A percentile compares a stretch with the other conserved stretches of the same genome.
Conservation (phyloP, 2,797 vertebrate species). For the Sciurus carolinensis region DNA sequence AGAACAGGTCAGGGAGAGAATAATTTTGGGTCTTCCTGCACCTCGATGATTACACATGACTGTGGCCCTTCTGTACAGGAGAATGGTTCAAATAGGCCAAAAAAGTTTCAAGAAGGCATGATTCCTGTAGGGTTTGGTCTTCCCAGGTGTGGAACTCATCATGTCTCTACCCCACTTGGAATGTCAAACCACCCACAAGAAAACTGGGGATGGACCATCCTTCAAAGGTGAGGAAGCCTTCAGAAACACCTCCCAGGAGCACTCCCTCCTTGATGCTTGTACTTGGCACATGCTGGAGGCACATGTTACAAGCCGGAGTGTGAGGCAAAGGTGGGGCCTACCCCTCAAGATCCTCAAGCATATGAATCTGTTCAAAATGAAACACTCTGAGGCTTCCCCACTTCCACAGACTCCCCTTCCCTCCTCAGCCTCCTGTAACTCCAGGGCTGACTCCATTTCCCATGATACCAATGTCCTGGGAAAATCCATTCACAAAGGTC, state of each 20-base stretch:
- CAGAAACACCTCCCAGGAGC: not conserved
- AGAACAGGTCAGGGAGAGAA: not conserved
- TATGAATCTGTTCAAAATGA: accelerated
- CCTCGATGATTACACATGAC: no score
- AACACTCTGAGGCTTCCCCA: not conserved
- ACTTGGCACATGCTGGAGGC: not conserved
- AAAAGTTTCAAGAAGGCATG: not conserved
- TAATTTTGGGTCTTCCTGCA: accelerated
- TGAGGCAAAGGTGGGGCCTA: constrained; percentile 8
- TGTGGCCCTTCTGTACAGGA: not conserved
- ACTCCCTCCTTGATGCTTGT: not conserved
- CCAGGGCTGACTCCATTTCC: not conserved
- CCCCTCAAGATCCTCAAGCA: not conserved
- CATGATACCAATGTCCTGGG: no score
- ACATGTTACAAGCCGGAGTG: not conserved
- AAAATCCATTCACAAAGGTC: no score
- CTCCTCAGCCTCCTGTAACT: not conserved
- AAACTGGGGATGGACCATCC: not conserved
- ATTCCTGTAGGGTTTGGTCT: not conserved
- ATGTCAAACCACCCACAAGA: no score
- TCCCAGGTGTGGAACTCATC: not conserved
- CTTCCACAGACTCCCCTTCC: not conserved
- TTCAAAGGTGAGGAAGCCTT: accelerated
- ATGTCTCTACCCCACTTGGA: no score
- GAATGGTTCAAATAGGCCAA: not conserved